A percentile compares a stretch with the other conserved stretches of the same genome.
These are phyloP conservation scores for Microdon myrmicae DNA, from an alignment of 2,888 invertebrate species.

Conservation along the genomic window DNA sequence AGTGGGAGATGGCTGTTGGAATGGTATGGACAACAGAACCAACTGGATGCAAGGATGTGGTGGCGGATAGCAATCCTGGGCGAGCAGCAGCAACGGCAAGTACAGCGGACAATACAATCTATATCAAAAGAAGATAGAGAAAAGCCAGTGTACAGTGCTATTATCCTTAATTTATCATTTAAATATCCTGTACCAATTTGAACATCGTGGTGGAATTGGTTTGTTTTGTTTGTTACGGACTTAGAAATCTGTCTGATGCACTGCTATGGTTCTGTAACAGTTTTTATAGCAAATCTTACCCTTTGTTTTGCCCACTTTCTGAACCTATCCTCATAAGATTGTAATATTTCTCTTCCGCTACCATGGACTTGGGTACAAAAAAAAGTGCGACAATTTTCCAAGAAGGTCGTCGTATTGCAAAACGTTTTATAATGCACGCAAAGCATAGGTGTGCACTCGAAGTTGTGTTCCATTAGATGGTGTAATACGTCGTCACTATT, in stretches of 20 bases:
- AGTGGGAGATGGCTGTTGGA: slow-evolving; percentile 69
- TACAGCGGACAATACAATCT: slow-evolving; percentile 74
- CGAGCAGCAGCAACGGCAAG: too few relatives aligned
- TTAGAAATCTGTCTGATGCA: slow-evolving; percentile 31
- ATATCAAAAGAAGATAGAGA: neutral
- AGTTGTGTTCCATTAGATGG: slow-evolving; percentile 14
- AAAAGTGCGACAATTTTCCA: slow-evolving; percentile 19
- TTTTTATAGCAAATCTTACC: slow-evolving; percentile 24
- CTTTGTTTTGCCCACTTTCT: slow-evolving; percentile 26
- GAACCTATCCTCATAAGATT: neutral
- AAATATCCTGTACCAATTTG: slow-evolving; percentile 35
- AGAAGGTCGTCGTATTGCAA: slow-evolving; percentile 36
- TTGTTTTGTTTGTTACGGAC: slow-evolving; percentile 28
- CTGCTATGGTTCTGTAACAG: neutral
- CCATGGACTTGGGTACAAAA: slow-evolving; percentile 21
- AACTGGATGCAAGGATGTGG: slow-evolving; percentile 27
- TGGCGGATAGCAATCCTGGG: slow-evolving; percentile 39
- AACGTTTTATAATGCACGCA: too few relatives aligned
- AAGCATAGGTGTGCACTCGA: too few relatives aligned
- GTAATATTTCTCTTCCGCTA: slow-evolving; percentile 32
- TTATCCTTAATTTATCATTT: neutral
- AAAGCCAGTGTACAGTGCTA: neutral
- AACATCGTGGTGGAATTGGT: slow-evolving; percentile 33
- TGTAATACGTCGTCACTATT: slow-evolving; percentile 35
- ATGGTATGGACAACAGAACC: slow-evolving; percentile 48